Evolutionary conservation across 1,140 invertebrate genomes (phyloP).

Genomic region (Palaemon carinicauda): DNA sequence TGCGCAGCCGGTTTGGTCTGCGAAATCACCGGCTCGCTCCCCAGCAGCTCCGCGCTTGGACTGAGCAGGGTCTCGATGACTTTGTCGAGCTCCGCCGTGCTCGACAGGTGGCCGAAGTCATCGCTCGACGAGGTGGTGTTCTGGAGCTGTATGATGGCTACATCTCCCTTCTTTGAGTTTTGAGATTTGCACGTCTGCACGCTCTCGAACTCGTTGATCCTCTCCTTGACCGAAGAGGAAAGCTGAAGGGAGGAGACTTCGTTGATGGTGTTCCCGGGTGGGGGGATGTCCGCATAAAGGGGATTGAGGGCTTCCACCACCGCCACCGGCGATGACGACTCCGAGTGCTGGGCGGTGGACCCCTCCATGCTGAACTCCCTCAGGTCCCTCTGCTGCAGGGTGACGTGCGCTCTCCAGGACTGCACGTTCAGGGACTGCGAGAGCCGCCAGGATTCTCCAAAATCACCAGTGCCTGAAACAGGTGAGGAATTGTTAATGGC

Average conservation of each 20-base stretch:
- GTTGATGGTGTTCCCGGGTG: constrained; percentile 18
- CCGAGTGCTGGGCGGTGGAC: neutral
- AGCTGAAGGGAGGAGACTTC: constrained; percentile 45
- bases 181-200: constrained; percentile 43
- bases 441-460: constrained; percentile 43
- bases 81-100: constrained; percentile 40
- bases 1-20: constrained; percentile 60
- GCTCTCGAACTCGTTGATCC: constrained; percentile 62
- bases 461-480: constrained; percentile 33
- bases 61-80: constrained; percentile 43
- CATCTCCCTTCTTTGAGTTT: constrained; percentile 35
- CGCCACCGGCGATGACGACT: no score
- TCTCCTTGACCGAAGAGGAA: constrained; percentile 62
- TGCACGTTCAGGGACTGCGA: constrained; percentile 52
- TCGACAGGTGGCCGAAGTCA: constrained; percentile 56
- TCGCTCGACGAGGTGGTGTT: constrained; percentile 59
- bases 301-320: constrained; percentile 54
- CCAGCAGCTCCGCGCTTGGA: constrained; percentile 24
- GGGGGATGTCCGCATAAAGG: constrained; percentile 34
- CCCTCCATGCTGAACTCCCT: constrained; percentile 10
- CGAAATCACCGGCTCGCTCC: constrained; percentile 56
- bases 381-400: constrained; percentile 38
- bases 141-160: constrained; percentile 21
- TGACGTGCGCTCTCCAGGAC: constrained; percentile 51
- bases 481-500: no score